Evolutionary conservation across 2,797 vertebrate species (phyloP).

Genomic region (Mallotus villosus): DNA sequence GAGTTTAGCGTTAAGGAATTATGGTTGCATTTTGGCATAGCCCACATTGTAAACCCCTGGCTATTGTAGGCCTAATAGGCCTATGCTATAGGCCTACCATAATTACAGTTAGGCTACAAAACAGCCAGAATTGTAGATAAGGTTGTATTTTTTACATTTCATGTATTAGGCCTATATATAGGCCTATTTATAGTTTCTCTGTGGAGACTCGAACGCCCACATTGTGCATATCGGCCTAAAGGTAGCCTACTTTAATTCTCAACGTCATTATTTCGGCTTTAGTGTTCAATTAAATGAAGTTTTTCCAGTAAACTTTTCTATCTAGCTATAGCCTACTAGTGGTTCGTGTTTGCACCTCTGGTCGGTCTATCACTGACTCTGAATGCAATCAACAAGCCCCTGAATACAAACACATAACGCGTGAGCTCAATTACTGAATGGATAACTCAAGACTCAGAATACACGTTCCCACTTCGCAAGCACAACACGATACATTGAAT

Average conservation of each 20-base stretch:
- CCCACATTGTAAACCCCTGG: no score
- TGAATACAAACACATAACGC: constrained; percentile 12
- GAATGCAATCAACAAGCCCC: constrained; percentile 55
- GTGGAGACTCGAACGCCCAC: no score
- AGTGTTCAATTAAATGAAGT: not conserved
- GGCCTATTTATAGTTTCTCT: no score
- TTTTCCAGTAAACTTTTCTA: not conserved
- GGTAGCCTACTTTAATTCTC: no score
- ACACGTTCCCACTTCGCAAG: constrained; percentile 50
- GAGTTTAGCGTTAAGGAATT: no score
- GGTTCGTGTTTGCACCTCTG: not conserved
- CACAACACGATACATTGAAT: constrained; percentile 36
- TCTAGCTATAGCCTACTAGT: not conserved
- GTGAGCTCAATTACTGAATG: constrained; percentile 19
- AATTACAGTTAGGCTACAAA: not conserved
- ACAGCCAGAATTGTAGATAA: no score
- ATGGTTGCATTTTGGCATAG: not conserved
- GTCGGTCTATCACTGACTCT: constrained; percentile 15
- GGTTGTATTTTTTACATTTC: no score
- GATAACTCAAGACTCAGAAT: constrained; percentile 44
- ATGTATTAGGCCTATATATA: no score
- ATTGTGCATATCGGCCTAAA: no score
- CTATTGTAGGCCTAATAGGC: not conserved
- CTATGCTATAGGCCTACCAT: not conserved
- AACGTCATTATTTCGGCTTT: no score